Base-by-base conservation (phyloP, 2,113 vertebrate genomes). In the Nannobrachium achirus region DNA sequence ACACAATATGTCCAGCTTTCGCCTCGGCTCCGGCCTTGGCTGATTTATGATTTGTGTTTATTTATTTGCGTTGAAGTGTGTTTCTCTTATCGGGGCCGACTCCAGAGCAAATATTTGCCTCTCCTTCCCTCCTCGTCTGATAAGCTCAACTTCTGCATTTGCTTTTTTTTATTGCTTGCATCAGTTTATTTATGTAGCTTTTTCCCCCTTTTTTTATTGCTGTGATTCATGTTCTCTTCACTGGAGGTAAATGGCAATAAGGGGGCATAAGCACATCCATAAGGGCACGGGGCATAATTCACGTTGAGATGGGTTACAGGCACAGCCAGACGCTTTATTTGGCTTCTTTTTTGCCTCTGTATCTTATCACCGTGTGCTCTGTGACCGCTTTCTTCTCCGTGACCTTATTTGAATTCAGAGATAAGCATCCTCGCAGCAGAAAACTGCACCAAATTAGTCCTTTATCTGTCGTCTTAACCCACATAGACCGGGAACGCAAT, bases 391-490 rank as follows among this genome's bases (percentile, higher is more conserved):
- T 85, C 20, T 66, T 64, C 80, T 57, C 78, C 83, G 85, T 85
- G 82, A 89, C 85, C 85, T 88, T 89, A 85, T 91, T 92, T 90
- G 78, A 90, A 88, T 88, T 73, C 63, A 39, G 38, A 90, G 86
- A 92, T 92, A 88, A 89, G 79, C 73, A 75, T 90, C 86, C 86
- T 84, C 64, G 71, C 33, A 74, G 84, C 79, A 63, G 25, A 82
- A 74, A 86, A 87, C 82, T 79, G 82, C 69, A 86, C 83, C 73
- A 89, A 90, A 93, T 92, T 81, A 88, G 85, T 71, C 79, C 82
- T 91, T 91, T 92, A 91, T 93, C 88, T 84, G 76, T 16, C 80
- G 71, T 80, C 66, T n/a, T n/a, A n/a, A n/a, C n/a, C n/a, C n/a
- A n/a, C n/a, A n/a, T n/a, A n/a, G n/a, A n/a, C n/a, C n/a, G n/a